Evolutionary conservation across 2,888 invertebrate species (phyloP).

Genomic region (Thera britannica): DNA sequence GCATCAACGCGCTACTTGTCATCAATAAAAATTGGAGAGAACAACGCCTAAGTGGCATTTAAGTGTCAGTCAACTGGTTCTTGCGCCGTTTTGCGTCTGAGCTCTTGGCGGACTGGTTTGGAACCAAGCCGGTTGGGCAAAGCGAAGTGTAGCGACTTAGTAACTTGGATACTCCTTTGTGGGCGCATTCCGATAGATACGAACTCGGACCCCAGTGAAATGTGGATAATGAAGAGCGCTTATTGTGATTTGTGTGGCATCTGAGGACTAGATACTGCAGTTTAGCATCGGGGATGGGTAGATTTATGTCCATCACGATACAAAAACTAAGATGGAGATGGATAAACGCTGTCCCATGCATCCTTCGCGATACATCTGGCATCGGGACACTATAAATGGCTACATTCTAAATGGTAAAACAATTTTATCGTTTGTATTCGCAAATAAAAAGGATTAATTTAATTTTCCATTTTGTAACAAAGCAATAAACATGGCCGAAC

Average conservation of each 20-base stretch:
- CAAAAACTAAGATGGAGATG: conserved; percentile 27
- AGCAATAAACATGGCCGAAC: conserved; percentile 31
- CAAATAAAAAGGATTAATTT: conserved; percentile 25
- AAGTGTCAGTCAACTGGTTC: conserved; percentile 81
- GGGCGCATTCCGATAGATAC: conserved; percentile 82
- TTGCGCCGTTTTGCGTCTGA: conserved; percentile 65
- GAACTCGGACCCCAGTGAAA: conserved; percentile 70
- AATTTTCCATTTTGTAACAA: conserved; percentile 30
- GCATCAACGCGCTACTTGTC: conserved; percentile 72
- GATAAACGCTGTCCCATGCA: conserved; percentile 12
- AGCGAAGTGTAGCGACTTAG: conserved; percentile 72
- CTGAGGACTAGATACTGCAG: conserved; percentile 48
- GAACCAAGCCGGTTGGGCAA: conserved; percentile 76
- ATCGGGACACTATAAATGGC: conserved; percentile 13
- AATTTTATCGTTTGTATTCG: conserved; percentile 19
- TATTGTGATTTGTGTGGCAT: conserved; percentile 80
- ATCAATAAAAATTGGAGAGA: conserved; percentile 79
- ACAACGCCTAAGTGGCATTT: conserved; percentile 80
- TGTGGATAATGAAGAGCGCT: conserved; percentile 81
- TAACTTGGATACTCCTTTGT: conserved; percentile 77
- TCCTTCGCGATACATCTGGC: conserved; percentile 7
- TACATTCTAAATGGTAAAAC: conserved; percentile 19
- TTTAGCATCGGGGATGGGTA: conserved; percentile 42
- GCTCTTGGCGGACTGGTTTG: conserved; percentile 66
- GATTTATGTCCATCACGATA: conserved; percentile 49